These are phyloP conservation scores for Thalassoma bifasciatum DNA, from an alignment of 2,113 vertebrate species.

Conservation along the genomic window DNA sequence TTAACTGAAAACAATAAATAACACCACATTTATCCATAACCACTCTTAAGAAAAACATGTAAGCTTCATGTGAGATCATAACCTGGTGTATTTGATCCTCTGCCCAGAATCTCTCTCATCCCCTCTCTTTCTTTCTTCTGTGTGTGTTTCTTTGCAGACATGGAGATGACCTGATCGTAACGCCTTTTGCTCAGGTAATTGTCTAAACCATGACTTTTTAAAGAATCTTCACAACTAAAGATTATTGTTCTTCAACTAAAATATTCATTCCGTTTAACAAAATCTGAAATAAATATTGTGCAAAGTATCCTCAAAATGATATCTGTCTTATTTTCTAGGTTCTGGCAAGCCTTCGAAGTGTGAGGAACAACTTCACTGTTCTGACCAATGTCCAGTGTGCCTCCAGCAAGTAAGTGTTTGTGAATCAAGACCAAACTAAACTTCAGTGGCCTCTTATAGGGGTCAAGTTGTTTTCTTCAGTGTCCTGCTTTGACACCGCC, in stretches of 20 bases:
- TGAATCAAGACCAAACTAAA: neutral
- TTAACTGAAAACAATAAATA: neutral
- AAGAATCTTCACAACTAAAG: no score
- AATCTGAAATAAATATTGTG: neutral
- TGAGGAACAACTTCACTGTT: constrained; percentile 96
- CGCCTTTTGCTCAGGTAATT: constrained; percentile 94
- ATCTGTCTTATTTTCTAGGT: constrained; percentile 80
- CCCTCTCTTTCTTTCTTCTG: neutral
- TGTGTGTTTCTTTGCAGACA: constrained; percentile 82
- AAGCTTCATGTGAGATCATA: neutral
- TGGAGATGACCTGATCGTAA: constrained; percentile 98
- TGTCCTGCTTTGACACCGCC: neutral
- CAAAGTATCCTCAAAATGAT: neutral
- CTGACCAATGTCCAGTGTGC: constrained; percentile 96
- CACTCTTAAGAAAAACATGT: neutral
- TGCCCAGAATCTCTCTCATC: no score
- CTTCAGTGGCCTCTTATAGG: no score
- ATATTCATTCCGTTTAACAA: no score
- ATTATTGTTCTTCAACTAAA: no score
- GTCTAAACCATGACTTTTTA: neutral
- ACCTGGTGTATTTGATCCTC: neutral
- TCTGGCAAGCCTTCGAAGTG: constrained; percentile 94
- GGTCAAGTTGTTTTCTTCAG: neutral
- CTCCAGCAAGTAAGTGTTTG: constrained; percentile 92
- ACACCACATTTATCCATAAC: neutral